These are phyloP conservation scores for Ectemnius cavifrons DNA, from an alignment of 2,888 invertebrate genomes.

Conservation along the genomic window DNA sequence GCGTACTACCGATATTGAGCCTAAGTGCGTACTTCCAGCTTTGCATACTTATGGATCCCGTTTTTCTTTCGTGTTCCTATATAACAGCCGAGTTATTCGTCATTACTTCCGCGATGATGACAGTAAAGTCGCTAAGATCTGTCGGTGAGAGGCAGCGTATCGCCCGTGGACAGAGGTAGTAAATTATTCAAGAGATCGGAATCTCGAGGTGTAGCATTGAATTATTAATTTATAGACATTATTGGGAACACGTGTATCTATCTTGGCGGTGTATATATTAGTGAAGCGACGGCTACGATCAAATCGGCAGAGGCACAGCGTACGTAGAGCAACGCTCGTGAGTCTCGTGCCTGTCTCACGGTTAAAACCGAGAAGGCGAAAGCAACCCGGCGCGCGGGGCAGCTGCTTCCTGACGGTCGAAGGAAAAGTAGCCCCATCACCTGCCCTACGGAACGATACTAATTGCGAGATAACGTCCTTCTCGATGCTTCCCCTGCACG, in stretches of 20 bases:
- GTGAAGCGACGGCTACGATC: constrained; percentile 54
- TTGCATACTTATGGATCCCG: neutral
- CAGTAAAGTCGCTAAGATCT: neutral
- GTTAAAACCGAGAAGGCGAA: constrained; percentile 57
- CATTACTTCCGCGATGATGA: neutral
- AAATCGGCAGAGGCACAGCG: constrained; percentile 47
- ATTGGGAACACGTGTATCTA: constrained; percentile 40
- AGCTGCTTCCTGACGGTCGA: constrained; percentile 63
- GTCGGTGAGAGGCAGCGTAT: constrained; percentile 27
- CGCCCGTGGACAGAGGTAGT: constrained; percentile 1
- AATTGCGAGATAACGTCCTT: constrained; percentile 67
- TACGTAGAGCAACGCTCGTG: constrained; percentile 4
- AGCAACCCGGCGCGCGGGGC: constrained; percentile 34
- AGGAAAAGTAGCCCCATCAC: constrained; percentile 67
- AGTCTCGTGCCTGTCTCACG: constrained; percentile 55
- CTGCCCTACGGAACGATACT: constrained; percentile 66
- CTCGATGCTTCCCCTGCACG: constrained; percentile 50
- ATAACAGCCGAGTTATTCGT: neutral
- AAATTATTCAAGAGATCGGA: constrained; percentile 44
- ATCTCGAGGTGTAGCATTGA: constrained; percentile 35
- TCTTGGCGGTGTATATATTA: constrained; percentile 43
- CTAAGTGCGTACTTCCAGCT: neutral
- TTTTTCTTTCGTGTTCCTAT: neutral
- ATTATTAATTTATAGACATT: constrained; percentile 51
- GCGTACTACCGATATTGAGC: constrained; percentile 4